phyloP scores from a whole-genome alignment of 2,113 vertebrate species.

The Aldabrachelys gigantea region DNA sequence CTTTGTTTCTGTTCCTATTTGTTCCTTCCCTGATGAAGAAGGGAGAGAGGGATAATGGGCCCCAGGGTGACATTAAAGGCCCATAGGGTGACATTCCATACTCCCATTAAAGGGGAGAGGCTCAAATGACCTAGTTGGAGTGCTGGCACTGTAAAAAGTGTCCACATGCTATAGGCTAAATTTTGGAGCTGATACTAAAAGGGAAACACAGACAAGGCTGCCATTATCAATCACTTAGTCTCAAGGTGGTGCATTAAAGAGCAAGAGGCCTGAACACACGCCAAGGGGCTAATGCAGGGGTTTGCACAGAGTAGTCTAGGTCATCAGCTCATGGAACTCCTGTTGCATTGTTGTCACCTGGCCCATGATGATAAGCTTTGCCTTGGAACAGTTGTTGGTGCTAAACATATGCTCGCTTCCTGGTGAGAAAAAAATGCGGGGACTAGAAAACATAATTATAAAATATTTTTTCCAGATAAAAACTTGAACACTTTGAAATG shows the following conservation, averaged over 20 bases:
- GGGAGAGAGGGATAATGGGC: not conserved
- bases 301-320: not conserved
- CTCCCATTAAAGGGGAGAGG: not conserved
- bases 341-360: not conserved
- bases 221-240: not conserved
- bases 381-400: not conserved
- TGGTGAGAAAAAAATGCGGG: not conserved
- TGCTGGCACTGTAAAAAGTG: not conserved
- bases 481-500: not conserved
- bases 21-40: not conserved
- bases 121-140: not conserved
- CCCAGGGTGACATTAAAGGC: not conserved
- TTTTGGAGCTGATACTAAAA: not conserved
- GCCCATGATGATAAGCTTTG: not conserved
- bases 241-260: not conserved
- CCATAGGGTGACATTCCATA: not conserved
- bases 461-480: not conserved
- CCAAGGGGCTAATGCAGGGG: not conserved
- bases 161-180: not conserved
- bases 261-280: not conserved
- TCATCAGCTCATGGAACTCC: not conserved
- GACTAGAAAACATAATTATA: accelerated
- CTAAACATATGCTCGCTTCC: not conserved
- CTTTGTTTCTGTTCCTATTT: not conserved
- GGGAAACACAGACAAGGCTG: not conserved